Base-by-base conservation (phyloP, 2,797 vertebrate species). In the Knipowitschia caucasica region DNA sequence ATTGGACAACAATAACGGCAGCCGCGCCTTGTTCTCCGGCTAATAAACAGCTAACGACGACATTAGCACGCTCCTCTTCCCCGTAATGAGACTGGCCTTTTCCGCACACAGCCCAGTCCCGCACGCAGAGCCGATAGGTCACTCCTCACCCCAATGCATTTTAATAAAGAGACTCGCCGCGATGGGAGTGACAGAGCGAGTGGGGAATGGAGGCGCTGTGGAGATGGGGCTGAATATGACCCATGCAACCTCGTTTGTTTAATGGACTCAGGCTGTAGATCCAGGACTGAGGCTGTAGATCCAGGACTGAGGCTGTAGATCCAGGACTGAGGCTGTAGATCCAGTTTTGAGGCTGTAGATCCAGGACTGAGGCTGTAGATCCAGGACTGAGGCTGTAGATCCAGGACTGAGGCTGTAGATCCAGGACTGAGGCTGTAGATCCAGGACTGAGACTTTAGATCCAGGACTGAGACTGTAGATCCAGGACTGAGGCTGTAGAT, bases 181-280 rank as follows among this genome's bases (percentile, higher is more conserved):
- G 45, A 42, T 51, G 45, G 65, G 61, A 66, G 47, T 70, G 71
- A 70, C 58, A 54, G 45, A 65, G 69, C 64, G 70, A 73, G 72
- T 54, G 68, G 55, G 59, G 61, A 79, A 68, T 75, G 67, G n/a
- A n/a, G 68, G 71, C 46, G 65, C 60, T 56, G 71, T 56, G 57
- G 59, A 67, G 58, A 56, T 17, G 15, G 15, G 18, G 35, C 17
- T 10, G 35, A 38, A 38, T 17, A 38, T 38, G 15, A 18, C 17
- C 4, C 7, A 9, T 9, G 3, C 35, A 18, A 20, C 35, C 31
- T 2, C 1, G 31, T 33, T 5, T 5, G 14, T 34, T 34, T 34
- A 14, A n/a, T 34, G 12, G n/a, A 34, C 14, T n/a, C n/a, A n/a
- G n/a, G n/a, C n/a, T n/a, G n/a, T n/a, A n/a, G n/a, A n/a, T n/a